These are phyloP conservation scores for Baryphthengus martii DNA, from an alignment of 2,113 vertebrate species.

Conservation along the genomic window DNA sequence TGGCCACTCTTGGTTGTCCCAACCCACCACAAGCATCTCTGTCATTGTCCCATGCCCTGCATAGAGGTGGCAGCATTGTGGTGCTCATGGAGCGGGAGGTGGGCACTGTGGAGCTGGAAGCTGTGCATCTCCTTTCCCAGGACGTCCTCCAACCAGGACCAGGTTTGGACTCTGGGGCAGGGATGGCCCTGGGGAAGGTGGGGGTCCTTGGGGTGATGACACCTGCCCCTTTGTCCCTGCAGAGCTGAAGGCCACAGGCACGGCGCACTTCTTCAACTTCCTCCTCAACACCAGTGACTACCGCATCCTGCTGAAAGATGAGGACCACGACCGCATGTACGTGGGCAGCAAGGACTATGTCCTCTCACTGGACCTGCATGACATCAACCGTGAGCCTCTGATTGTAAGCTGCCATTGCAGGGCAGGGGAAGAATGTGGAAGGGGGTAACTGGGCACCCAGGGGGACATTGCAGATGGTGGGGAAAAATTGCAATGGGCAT, in stretches of 20 bases:
- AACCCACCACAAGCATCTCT: not conserved
- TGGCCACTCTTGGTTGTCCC: not conserved
- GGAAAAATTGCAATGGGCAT: rapidly evolving
- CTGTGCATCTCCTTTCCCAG: not conserved
- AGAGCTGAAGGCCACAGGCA: slow-evolving; percentile 94
- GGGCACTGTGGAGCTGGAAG: not conserved
- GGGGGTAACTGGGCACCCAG: rapidly evolving
- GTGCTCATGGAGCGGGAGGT: not conserved
- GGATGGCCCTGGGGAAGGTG: rapidly evolving
- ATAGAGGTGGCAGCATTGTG: not conserved
- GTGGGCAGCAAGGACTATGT: slow-evolving; percentile 98
- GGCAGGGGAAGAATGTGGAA: not conserved
- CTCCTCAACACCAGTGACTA: slow-evolving; percentile 96
- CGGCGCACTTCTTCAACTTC: slow-evolving; percentile 95
- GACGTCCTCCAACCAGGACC: not conserved
- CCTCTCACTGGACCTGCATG: slow-evolving; percentile 93
- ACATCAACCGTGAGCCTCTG: slow-evolving; percentile 98
- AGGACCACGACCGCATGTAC: slow-evolving; percentile 99
- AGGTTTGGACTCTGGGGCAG: not conserved
- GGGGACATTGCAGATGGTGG: rapidly evolving
- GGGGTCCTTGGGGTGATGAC: not conserved
- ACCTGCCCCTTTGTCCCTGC: not conserved
- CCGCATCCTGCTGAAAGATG: slow-evolving; percentile 94
- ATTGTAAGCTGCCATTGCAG: slow-evolving; percentile 78
- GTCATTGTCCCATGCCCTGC: not conserved